phyloP scores from a whole-genome alignment of 2,113 vertebrate genomes.

The Mesoclemmys tuberculata region DNA sequence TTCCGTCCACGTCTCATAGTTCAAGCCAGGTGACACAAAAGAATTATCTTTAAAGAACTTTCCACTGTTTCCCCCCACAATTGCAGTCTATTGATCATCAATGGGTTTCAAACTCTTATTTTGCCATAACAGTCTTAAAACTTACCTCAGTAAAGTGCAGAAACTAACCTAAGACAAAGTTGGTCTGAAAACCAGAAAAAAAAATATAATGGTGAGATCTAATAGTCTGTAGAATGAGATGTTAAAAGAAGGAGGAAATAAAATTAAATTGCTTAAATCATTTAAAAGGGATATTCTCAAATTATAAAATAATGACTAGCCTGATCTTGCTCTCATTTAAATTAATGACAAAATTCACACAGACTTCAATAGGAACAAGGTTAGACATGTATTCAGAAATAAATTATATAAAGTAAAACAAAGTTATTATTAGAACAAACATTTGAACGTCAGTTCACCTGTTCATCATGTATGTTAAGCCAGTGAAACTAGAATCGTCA shows the following conservation, averaged over 20 bases:
- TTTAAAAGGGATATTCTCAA: neutral
- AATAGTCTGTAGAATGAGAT: neutral
- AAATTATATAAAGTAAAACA: neutral
- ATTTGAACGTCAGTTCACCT: neutral
- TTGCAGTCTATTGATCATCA: slow-evolving; percentile 9
- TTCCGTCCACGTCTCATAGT: neutral
- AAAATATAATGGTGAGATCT: neutral
- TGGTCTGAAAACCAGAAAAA: neutral
- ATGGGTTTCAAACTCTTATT: neutral
- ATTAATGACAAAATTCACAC: neutral
- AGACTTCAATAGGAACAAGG: slow-evolving; percentile 1
- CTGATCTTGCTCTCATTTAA: neutral
- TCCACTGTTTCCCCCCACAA: neutral
- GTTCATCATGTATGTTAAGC: neutral
- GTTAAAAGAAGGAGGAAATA: neutral
- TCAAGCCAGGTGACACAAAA: slow-evolving; percentile 35
- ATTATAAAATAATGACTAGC: neutral
- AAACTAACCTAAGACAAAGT: neutral
- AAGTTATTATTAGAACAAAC: slow-evolving; percentile 2
- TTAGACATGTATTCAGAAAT: neutral
- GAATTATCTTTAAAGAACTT: slow-evolving; percentile 58
- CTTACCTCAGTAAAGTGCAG: neutral
- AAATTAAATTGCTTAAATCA: neutral
- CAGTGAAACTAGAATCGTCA: neutral
- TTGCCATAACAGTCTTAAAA: neutral